phyloP scores from a whole-genome alignment of 2,797 vertebrate species.

The Macropodus opercularis region DNA sequence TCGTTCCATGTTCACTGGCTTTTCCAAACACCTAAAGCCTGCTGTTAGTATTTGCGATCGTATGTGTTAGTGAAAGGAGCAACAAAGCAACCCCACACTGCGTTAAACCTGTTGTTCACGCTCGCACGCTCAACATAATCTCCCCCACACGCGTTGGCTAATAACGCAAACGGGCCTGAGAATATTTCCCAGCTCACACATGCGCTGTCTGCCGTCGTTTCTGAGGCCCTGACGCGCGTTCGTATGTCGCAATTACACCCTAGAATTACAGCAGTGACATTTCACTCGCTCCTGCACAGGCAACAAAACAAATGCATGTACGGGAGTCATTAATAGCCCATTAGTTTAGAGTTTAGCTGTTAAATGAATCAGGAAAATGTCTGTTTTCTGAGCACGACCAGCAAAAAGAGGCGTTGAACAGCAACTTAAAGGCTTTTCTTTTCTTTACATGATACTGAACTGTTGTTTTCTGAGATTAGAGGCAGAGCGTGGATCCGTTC shows the following conservation, averaged over 20 bases:
- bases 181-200: neutral
- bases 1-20: too few relatives aligned
- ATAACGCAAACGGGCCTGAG: neutral
- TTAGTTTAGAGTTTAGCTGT: conserved; percentile 48
- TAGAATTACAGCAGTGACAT: conserved; percentile 42
- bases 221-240: conserved; percentile 18
- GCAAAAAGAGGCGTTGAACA: neutral
- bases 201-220: neutral
- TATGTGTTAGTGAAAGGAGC: too few relatives aligned
- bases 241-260: conserved; percentile 30
- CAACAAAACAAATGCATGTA: conserved; percentile 43
- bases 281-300: conserved; percentile 27
- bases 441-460: conserved; percentile 3
- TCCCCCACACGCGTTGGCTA: neutral
- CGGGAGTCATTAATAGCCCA: conserved; percentile 30
- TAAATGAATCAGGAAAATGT: conserved; percentile 45
- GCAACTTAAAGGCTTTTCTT: neutral
- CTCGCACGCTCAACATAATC: neutral
- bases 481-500: conserved; percentile 12
- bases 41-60: too few relatives aligned
- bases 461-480: conserved; percentile 22
- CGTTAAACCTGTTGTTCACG: neutral
- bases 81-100: neutral
- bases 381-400: conserved; percentile 6
- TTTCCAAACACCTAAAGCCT: too few relatives aligned